These are phyloP conservation scores for Thryonomys swinderianus DNA, from an alignment of 2,113 vertebrate species.

Conservation along the genomic window DNA sequence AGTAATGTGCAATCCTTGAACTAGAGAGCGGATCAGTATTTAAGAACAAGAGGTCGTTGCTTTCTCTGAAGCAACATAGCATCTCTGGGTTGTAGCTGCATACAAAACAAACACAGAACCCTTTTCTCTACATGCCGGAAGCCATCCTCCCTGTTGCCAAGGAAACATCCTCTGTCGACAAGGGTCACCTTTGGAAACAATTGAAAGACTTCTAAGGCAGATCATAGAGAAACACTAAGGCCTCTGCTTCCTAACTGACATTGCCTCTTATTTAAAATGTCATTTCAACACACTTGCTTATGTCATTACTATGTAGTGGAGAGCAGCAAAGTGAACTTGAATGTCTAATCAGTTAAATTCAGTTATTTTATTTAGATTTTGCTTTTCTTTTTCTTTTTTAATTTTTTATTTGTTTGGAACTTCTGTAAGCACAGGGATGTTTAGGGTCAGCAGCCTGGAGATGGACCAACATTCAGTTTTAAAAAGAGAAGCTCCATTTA, in stretches of 20 bases:
- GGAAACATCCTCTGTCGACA: constrained; percentile 59
- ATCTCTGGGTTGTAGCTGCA: background rate
- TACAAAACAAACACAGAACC: constrained; percentile 31
- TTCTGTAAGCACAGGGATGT: background rate
- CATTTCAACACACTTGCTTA: constrained; percentile 23
- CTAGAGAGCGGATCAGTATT: background rate
- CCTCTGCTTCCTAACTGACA: background rate
- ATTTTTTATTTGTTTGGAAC: background rate
- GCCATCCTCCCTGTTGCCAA: constrained; percentile 66
- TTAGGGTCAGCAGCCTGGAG: background rate
- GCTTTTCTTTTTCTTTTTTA: background rate
- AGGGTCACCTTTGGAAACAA: constrained; percentile 70
- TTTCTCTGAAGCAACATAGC: constrained; percentile 1
- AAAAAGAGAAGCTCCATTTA: background rate
- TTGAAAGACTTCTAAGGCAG: constrained; percentile 55
- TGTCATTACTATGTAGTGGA: background rate
- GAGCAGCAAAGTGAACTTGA: background rate
- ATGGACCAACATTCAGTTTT: background rate
- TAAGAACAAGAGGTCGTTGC: background rate
- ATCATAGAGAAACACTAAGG: constrained; percentile 7
- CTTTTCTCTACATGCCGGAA: constrained; percentile 35
- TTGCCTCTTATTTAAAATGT: constrained; percentile 26
- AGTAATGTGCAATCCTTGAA: background rate
- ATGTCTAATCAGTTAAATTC: background rate
- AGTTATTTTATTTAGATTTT: background rate